phyloP scores from a whole-genome alignment of 2,797 vertebrate genomes.

The Odontamblyopus rebecca region DNA sequence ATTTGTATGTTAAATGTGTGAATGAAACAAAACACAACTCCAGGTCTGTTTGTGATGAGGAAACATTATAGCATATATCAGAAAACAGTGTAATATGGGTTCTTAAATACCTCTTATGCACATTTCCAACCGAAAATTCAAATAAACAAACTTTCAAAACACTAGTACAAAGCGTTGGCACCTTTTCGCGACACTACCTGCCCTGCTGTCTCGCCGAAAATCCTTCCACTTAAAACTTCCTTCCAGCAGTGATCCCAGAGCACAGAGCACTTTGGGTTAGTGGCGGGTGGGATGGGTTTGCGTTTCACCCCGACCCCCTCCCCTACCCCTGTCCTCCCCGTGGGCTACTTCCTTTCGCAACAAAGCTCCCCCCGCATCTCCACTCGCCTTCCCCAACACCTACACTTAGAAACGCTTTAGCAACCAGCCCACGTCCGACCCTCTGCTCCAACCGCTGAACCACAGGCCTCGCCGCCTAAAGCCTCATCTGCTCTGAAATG shows the following conservation, averaged over 20 bases:
- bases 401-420: constrained; percentile 25
- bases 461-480: constrained; percentile 15
- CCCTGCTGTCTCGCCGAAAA: background rate
- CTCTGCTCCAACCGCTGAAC: constrained; percentile 14
- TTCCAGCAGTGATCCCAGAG: background rate
- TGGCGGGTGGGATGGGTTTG: constrained; percentile 1
- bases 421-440: constrained; percentile 24
- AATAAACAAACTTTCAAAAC: background rate
- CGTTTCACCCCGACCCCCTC: background rate
- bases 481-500: constrained; percentile 15
- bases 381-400: constrained; percentile 11
- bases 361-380: constrained; percentile 13
- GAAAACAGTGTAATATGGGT: too few relatives aligned
- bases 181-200: background rate
- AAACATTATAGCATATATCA: too few relatives aligned
- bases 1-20: too few relatives aligned
- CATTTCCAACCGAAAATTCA: background rate
- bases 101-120: background rate
- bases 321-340: background rate
- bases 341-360: background rate
- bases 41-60: too few relatives aligned
- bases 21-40: too few relatives aligned
- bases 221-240: background rate
- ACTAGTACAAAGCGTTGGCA: background rate
- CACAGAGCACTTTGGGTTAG: background rate